A percentile compares a stretch with the other conserved stretches of the same genome.
Evolutionary conservation across 2,888 invertebrate genomes (phyloP).

Genomic region (Macroteleia sp.): DNA sequence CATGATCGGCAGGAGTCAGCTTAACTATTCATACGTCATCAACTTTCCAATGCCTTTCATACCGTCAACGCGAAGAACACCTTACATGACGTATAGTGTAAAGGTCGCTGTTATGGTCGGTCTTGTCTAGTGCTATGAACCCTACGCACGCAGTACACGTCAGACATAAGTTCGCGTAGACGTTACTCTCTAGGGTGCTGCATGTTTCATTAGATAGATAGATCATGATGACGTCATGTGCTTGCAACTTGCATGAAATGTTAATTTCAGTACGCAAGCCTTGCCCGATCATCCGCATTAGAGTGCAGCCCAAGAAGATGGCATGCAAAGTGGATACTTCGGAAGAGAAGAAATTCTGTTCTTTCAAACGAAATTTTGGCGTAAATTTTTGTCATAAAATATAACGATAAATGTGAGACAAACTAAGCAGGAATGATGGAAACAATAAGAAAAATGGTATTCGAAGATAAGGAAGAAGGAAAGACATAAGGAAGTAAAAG

Average conservation of each 20-base stretch:
- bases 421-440: too few species aligned
- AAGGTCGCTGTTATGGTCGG: constrained; percentile 57
- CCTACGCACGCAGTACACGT: constrained; percentile 54
- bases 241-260: constrained; percentile 47
- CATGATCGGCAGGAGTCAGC: constrained; percentile 26
- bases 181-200: constrained; percentile 73
- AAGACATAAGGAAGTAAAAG: too few species aligned
- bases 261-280: constrained; percentile 38
- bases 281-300: constrained; percentile 35
- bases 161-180: constrained; percentile 71
- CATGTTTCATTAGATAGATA: constrained; percentile 78
- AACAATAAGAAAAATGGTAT: too few species aligned
- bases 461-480: too few species aligned
- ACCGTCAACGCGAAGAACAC: constrained; percentile 38
- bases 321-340: constrained; percentile 22
- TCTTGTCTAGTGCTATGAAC: constrained; percentile 35
- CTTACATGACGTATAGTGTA: constrained; percentile 48
- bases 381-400: too few species aligned
- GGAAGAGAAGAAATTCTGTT: not conserved
- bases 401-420: too few species aligned
- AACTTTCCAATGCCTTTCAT: constrained; percentile 48
- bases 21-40: constrained; percentile 62
- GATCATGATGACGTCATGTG: constrained; percentile 78
- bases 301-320: constrained; percentile 17
- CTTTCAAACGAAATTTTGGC: too few species aligned